Base-by-base conservation (phyloP, 2,797 vertebrate species). In the Tragelaphus eurycerus region DNA sequence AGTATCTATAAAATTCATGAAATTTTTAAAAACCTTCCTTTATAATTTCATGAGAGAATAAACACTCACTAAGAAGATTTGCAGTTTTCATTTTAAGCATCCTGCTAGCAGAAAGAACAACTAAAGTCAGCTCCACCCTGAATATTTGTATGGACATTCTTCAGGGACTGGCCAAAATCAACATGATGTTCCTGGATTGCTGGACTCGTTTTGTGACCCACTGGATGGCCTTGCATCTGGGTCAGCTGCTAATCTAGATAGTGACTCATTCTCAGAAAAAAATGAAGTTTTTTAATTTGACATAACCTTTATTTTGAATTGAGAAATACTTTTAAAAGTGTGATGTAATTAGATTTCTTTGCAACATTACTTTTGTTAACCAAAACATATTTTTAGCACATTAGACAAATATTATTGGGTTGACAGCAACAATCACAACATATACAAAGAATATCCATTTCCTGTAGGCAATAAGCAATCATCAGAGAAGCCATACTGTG, bases 221-320 rank as follows among this genome's bases (percentile, higher is more conserved):
- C 85, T 81, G 57, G 4, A 64, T 93, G 83, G 86, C 88, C 52
- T 89, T 76, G 16, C 57, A 62, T 94, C 74, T 84, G 57, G 31
- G 34, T 54, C 95, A 89, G 78, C 86, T 89, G 34, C 74, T 93
- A 52, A 57, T 90, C 62, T 64, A 93, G 57, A 46, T 59, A 76
- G 54, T 78, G 96, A 48, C 27, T 96, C 74, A 90, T 94, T 90
- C 90, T 97, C 62, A 97, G 71, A 89, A 93, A 93, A 4, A 7
- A 94, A 85, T 90, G 62, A 96, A 95, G 92, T 97, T 95, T 89
- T 84, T 27, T 95, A 95, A 97, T 54, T 97, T 92, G 92, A 95
- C 6, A 34, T 95, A 95, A 91, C 10, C 27, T 89, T 93, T 96
- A 71, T 86, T 97, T 97, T 95, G 52, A 57, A 90, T 90, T 71